Conservation (phyloP, 2,797 vertebrate species). For the Anguilla marmorata region DNA sequence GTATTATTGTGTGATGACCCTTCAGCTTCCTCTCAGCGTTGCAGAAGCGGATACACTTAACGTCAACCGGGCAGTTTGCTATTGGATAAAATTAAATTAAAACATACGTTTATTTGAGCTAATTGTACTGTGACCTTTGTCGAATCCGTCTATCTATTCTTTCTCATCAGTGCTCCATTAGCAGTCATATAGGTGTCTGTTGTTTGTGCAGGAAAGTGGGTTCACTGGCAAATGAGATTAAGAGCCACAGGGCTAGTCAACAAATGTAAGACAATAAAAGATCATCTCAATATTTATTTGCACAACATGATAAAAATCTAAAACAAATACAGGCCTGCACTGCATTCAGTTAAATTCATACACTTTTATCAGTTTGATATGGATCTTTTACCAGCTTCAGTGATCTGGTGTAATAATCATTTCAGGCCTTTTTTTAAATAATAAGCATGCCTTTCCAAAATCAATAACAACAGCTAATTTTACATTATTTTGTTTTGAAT, state of each 20-base stretch:
- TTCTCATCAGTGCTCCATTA: not conserved
- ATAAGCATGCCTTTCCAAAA: slow-evolving; percentile 72
- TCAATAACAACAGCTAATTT: slow-evolving; percentile 68
- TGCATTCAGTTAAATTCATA: slow-evolving; percentile 44
- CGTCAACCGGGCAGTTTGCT: not conserved
- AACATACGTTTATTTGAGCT: not conserved
- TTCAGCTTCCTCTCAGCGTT: not conserved
- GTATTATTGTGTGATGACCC: not conserved
- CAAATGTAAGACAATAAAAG: not conserved
- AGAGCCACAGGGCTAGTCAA: not conserved
- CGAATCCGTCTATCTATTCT: not conserved
- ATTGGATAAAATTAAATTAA: not conserved
- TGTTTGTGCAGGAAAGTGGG: not conserved
- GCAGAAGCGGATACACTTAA: not conserved
- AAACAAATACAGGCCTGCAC: slow-evolving; percentile 68
- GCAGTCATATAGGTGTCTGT: not conserved
- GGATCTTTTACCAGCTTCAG: slow-evolving; percentile 22
- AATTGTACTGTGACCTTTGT: not conserved
- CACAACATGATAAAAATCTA: slow-evolving; percentile 70
- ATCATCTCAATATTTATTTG: slow-evolving; percentile 69
- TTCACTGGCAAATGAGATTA: not conserved
- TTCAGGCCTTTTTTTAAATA: slow-evolving; percentile 20
- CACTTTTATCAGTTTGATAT: slow-evolving; percentile 69
- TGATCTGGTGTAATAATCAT: not conserved
- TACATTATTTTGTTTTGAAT: slow-evolving; percentile 58